Evolutionary conservation across 2,797 vertebrate species (phyloP).

Genomic region (Anguilla marmorata): DNA sequence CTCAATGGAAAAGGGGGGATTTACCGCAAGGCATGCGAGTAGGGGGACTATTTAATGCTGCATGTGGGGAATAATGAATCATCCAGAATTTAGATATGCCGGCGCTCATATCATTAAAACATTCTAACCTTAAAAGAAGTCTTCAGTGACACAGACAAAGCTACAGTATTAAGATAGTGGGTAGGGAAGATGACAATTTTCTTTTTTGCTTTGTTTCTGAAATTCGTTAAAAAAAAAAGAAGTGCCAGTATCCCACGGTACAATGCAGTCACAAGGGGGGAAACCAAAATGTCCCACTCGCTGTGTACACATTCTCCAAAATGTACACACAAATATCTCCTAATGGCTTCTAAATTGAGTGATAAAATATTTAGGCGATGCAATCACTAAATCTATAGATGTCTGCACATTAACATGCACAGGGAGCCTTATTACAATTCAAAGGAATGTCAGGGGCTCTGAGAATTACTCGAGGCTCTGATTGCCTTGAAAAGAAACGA

Average conservation of each 20-base stretch:
- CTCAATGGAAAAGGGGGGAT: slow-evolving; percentile 70
- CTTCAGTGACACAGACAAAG: background rate
- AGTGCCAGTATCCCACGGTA: background rate
- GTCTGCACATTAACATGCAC: background rate
- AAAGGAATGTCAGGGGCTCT: slow-evolving; percentile 6
- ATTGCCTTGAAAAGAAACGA: background rate
- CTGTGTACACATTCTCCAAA: background rate
- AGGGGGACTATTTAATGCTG: slow-evolving; percentile 65
- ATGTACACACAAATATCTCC: slow-evolving; percentile 5
- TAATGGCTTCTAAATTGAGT: slow-evolving; percentile 21
- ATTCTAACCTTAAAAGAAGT: slow-evolving; percentile 59
- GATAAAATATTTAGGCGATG: slow-evolving; percentile 20
- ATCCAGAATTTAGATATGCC: slow-evolving; percentile 48
- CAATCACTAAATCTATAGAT: slow-evolving; percentile 17
- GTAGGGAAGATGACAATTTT: background rate
- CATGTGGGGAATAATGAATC: slow-evolving; percentile 64
- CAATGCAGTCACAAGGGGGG: background rate
- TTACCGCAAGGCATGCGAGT: slow-evolving; percentile 58
- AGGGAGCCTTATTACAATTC: slow-evolving; percentile 9
- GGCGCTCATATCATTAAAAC: slow-evolving; percentile 55
- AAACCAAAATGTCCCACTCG: background rate
- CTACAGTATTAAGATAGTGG: background rate
- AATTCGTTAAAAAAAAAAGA: background rate
- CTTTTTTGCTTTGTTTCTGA: background rate
- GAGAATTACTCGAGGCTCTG: background rate